These are phyloP conservation scores for Cylloceria caligata DNA, from an alignment of 2,888 invertebrate genomes.

Conservation along the genomic window DNA sequence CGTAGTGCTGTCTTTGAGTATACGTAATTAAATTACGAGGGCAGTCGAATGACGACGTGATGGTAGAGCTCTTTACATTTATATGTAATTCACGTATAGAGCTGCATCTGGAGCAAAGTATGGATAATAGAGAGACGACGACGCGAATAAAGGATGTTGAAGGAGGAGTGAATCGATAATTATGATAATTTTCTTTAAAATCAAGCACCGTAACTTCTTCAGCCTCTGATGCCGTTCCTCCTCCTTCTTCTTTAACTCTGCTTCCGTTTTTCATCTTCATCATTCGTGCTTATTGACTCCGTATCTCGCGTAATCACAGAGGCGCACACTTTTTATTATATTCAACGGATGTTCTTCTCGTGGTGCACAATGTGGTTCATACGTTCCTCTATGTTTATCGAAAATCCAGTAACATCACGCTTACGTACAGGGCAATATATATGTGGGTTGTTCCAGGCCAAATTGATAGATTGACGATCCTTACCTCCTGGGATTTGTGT, in stretches of 20 bases:
- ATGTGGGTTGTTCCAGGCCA: background rate
- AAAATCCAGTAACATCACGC: no score
- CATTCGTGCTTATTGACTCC: background rate
- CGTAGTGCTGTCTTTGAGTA: background rate
- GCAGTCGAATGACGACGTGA: background rate
- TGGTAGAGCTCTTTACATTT: background rate
- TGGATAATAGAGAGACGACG: background rate
- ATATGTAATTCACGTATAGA: conserved; percentile 17
- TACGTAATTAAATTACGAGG: conserved; percentile 25
- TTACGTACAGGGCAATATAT: background rate
- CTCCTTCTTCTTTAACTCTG: conserved; percentile 20
- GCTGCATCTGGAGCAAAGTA: background rate
- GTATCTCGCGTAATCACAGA: background rate
- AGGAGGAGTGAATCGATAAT: conserved; percentile 27
- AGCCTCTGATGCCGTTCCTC: conserved; percentile 9
- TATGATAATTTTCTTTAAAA: conserved; percentile 47
- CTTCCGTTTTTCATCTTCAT: conserved; percentile 11
- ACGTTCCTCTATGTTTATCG: background rate
- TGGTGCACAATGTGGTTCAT: background rate
- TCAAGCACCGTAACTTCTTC: conserved; percentile 48
- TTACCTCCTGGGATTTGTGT: no score
- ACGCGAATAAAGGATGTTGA: conserved; percentile 26
- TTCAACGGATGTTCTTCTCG: background rate
- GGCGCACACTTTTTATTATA: background rate
- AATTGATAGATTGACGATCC: no score